phyloP scores from a whole-genome alignment of 1,140 invertebrate species.

The Gryon sp. region DNA sequence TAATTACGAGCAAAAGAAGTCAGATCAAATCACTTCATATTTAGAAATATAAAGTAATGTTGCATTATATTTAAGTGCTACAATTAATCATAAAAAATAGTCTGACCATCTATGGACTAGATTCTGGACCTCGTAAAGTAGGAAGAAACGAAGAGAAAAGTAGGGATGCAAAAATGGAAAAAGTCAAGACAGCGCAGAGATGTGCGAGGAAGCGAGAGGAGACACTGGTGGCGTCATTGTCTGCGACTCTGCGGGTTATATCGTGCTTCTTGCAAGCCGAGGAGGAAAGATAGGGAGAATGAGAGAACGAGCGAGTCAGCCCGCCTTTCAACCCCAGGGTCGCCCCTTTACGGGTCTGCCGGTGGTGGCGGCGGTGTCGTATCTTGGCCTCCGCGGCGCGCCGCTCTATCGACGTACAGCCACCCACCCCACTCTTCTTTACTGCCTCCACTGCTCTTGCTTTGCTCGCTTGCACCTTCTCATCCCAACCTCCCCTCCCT shows the following conservation, averaged over 20 bases:
- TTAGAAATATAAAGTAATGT: no score
- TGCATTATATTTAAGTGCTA: no score
- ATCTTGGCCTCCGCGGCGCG: conserved; percentile 80
- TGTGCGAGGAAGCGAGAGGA: conserved; percentile 33
- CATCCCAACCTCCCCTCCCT: conserved; percentile 37
- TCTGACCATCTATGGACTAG: conserved; percentile 13
- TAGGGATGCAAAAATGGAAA: conserved; percentile 10
- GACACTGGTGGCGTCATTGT: conserved; percentile 31
- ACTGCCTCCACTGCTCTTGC: conserved; percentile 60
- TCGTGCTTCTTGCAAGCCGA: conserved; percentile 63
- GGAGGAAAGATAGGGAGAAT: conserved; percentile 57
- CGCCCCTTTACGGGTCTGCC: conserved; percentile 78
- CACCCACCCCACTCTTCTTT: conserved; percentile 70
- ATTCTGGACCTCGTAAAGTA: conserved; percentile 16
- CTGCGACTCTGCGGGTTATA: conserved; percentile 51
- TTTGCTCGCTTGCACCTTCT: conserved; percentile 58
- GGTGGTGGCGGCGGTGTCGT: conserved; percentile 79
- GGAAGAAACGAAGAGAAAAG: conserved; percentile 26
- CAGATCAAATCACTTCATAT: no score
- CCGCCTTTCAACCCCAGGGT: conserved; percentile 70
- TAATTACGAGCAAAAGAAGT: no score
- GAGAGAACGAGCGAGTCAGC: conserved; percentile 64
- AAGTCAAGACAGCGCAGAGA: conserved; percentile 16
- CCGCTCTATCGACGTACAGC: conserved; percentile 80
- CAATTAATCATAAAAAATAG: no score